Conservation (phyloP, 2,797 vertebrate genomes). For the Emys orbicularis region DNA sequence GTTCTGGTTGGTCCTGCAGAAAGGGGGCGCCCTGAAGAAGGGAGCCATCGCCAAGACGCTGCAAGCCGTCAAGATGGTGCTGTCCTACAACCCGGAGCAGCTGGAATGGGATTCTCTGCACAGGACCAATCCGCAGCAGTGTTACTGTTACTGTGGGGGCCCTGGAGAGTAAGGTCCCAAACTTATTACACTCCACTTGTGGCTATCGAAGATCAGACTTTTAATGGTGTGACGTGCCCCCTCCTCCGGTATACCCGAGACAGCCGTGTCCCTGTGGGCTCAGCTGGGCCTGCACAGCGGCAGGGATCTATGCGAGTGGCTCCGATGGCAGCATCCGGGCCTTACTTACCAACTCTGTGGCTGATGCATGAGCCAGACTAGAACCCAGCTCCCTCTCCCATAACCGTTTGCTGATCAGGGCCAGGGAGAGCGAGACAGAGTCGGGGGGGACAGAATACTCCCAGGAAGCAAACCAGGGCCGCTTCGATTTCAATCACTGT, state of each 20-base stretch:
- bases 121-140: slow-evolving; percentile 96
- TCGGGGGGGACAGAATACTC: not conserved
- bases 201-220: not conserved
- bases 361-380: not conserved
- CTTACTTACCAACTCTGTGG: not conserved
- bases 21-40: slow-evolving; percentile 95
- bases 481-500: not conserved
- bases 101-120: slow-evolving; percentile 96
- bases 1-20: slow-evolving; percentile 76
- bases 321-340: not conserved
- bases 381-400: not conserved
- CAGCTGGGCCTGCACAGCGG: not conserved
- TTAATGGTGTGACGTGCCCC: not conserved
- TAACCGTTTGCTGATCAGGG: not conserved
- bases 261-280: not conserved
- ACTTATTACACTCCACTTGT: not conserved
- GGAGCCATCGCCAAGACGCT: slow-evolving; percentile 91
- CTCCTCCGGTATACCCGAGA: not conserved
- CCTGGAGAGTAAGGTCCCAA: slow-evolving; percentile 91
- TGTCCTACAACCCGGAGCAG: slow-evolving; percentile 89
- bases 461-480: not conserved
- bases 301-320: not conserved
- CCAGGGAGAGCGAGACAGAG: not conserved
- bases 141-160: slow-evolving; percentile 97
- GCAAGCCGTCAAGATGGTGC: slow-evolving; percentile 93